Evolutionary conservation across 64 coral and sea anemone genomes (phyloP), one percentile per base, ranked within the genome.

Genomic region (Orbicella faveolata): DNA sequence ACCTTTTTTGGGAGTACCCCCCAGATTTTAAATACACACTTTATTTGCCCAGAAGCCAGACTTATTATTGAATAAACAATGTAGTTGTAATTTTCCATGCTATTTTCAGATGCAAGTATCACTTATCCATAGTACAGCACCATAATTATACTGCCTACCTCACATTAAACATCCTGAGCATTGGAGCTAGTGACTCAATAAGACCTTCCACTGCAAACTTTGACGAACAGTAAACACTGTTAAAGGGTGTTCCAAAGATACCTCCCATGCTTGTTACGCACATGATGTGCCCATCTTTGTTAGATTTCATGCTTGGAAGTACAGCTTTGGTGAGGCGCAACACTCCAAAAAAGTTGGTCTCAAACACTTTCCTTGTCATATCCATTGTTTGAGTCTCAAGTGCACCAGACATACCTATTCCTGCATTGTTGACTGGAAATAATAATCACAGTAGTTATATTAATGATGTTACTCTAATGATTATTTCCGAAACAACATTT

Each of bases 121-220:
- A 30, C 30, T 30, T 30, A 30, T 30, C 30, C 30, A 30, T 41
- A 41, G 2, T 41, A 2, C 39, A 41, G 44, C 44, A 48, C 44
- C 5, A 48, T 48, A 67, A 52, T 25, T 25, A 33, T 30, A 34
- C 4, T 20, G 85, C 94, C 82, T 88, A 96, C 95, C 70, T 93
- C 10, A 96, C 75, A 75, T 93, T 91, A 77, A 96, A 96, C 17
- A 76, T 75, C 39, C 64, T 90, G 3, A 96, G 88, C 39, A 90
- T 63, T 59, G 95, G 95, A 39, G 88, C 95, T 23, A 96, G 51
- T 9, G 91, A 93, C 36, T 96, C 95, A 34, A 72, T 65, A 18
- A 96, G 62, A 1, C 95, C 95, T 54, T 93, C 95, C 21, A 96
- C 62, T 2, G 95, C 95, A 76, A 90, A 96, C 83, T 93, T 96